Base-by-base conservation (phyloP, 2,888 invertebrate genomes). In the Tetropium fuscum region DNA sequence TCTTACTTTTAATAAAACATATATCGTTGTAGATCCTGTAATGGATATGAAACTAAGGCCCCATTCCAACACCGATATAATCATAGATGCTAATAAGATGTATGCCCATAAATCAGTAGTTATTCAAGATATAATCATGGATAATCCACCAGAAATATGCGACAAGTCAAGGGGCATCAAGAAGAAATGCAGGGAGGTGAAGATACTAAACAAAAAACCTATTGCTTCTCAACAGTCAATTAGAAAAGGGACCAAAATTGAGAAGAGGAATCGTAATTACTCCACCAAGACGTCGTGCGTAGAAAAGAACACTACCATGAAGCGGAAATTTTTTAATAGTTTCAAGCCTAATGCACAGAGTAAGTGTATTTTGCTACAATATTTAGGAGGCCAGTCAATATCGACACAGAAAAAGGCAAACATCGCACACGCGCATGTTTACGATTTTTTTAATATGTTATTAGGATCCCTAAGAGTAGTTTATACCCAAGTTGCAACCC, bases 161-260 rank as follows among this genome's bases (percentile, higher is more conserved):
- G 48, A 11, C 7, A 62, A 62, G 30, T 62, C 61, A 1, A 62
- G 54, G 20, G 51, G 10, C 20, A 54, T 54, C 45, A 58, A 44
- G 10, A 54, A 38, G 30, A 62, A 58, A 38, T 1, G 10, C 1
- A 62, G 51, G 25, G 61, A 62, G 13, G 11, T 18, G 3, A 62
- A 58, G 20, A 2, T 56, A 16, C 4, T 38, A 18, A 54, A 27
- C 25, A 54, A 45, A n/a, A 44, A 54, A 15, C 34, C 54, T 7
- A 10, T 51, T n/a, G 36, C 45, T 1, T 45, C 54, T 2, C 44
- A 38, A 0, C 47, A 49, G 15, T 49, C 57, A 1, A 57, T 57
- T 11, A 48, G 34, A 40, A 48, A 20, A 41, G 22, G 18, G 7
- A 34, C 34, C 16, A 51, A 27, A 8, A n/a, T 25, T 1, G 51